A percentile compares a stretch with the other conserved stretches of the same genome.
Evolutionary conservation across 2,797 vertebrate species (phyloP).

Genomic region (Falco concolor): DNA sequence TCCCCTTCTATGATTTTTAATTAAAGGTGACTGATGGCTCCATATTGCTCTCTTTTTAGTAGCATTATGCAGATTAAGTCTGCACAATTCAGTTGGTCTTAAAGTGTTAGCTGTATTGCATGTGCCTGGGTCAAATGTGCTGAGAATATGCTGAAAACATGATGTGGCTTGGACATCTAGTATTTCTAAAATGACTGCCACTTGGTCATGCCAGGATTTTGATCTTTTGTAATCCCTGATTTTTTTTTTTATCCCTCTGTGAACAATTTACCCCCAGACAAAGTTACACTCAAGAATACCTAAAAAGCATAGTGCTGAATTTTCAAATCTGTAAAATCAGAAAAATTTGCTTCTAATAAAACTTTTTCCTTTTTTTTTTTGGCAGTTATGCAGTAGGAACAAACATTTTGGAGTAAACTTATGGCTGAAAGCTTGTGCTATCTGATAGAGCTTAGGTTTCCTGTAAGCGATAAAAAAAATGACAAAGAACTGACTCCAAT

Average conservation of each 20-base stretch:
- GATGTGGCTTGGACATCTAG: background rate
- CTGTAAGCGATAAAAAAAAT: background rate
- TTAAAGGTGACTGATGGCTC: background rate
- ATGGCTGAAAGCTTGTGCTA: background rate
- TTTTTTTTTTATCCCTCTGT: background rate
- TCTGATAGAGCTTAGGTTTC: background rate
- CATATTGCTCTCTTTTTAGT: background rate
- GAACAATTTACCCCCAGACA: background rate
- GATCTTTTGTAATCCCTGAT: background rate
- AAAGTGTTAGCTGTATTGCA: background rate
- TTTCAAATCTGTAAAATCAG: background rate
- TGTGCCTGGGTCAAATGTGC: background rate
- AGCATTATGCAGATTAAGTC: background rate
- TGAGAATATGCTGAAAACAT: background rate
- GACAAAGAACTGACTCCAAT: background rate
- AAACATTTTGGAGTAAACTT: background rate
- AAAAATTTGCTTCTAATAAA: background rate
- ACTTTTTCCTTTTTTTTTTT: no score
- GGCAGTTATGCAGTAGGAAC: background rate
- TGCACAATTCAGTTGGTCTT: background rate
- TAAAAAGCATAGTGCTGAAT: background rate
- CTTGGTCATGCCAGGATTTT: background rate
- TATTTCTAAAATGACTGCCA: background rate
- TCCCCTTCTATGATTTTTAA: background rate
- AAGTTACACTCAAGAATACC: background rate